Evolutionary conservation across 1,140 invertebrate genomes (phyloP), one percentile per base, ranked within the genome.

Genomic region (Trachelipus rathkii): DNA sequence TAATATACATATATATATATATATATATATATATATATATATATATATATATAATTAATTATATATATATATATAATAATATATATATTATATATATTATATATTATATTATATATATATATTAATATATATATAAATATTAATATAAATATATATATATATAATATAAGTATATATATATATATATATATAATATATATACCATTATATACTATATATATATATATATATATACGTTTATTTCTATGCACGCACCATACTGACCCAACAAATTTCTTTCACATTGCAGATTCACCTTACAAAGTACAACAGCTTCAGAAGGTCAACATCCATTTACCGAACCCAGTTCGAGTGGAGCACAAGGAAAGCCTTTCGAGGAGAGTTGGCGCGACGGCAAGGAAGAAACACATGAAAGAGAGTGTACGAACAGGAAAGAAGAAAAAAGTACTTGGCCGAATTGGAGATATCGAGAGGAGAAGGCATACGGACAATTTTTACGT

Each of bases 401-500:
- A 53, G 92, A n/a, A 94, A 84, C 91, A 93, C 82, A 95, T 95
- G n/a, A 93, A 91, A 92, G 83, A 89, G 92, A 82, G 90, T 95
- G 74, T 95, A 95, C 84, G 90, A 95, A 84, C 93, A 95, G 84
- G 93, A n/a, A 95, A 86, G 91, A 78, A 89, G 92, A n/a, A 95
- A 96, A 85, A 81, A 81, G 73, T 81, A 81, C 85, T 88, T 95
- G 80, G 92, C 87, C 93, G 95, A 85, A 85, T 95, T 46, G 92
- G 94, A 86, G 94, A 96, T 86, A 94, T 95, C 88, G 93, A 94
- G 86, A 94, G 90, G 79, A 87, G 94, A 76, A 88, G 94, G 78
- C 94, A 96, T 85, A 93, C 92, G 44, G 94, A 96, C 84, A 95
- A 95, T 83, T 95, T n/a, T 95, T 82, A 92, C 91, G 89, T 90